phyloP scores from a whole-genome alignment of 2,888 invertebrate genomes.

The Scrobipalpa atriplicella region DNA sequence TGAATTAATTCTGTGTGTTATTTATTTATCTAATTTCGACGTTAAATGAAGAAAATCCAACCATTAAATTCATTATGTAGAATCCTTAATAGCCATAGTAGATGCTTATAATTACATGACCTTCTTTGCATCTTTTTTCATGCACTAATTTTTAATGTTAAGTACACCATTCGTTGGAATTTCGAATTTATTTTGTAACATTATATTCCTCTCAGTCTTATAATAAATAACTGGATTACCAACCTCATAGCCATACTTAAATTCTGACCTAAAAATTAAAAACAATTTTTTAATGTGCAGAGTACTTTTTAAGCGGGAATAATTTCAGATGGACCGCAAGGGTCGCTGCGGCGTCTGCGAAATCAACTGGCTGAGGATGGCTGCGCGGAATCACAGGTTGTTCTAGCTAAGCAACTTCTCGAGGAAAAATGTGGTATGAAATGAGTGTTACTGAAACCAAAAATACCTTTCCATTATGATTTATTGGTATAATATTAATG shows the following conservation, averaged over 20 bases:
- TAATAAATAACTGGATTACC: no score
- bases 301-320: constrained; percentile 41
- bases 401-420: constrained; percentile 91
- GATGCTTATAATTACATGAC: not conserved
- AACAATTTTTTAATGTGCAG: not conserved
- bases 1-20: not conserved
- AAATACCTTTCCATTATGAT: not conserved
- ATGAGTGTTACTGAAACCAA: not conserved
- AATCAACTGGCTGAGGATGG: constrained; percentile 93
- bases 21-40: not conserved
- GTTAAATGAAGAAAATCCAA: not conserved
- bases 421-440: constrained; percentile 89
- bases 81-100: not conserved
- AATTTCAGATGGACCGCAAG: constrained; percentile 85
- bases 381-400: constrained; percentile 94
- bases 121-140: not conserved
- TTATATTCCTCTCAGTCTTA: no score
- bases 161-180: no score
- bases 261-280: no score
- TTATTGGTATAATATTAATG: no score
- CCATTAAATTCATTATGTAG: not conserved
- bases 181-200: no score
- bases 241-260: no score
- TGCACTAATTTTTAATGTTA: no score
- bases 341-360: constrained; percentile 84